These are phyloP conservation scores for Spodoptera exigua DNA, from an alignment of 2,888 invertebrate genomes.

Conservation along the genomic window DNA sequence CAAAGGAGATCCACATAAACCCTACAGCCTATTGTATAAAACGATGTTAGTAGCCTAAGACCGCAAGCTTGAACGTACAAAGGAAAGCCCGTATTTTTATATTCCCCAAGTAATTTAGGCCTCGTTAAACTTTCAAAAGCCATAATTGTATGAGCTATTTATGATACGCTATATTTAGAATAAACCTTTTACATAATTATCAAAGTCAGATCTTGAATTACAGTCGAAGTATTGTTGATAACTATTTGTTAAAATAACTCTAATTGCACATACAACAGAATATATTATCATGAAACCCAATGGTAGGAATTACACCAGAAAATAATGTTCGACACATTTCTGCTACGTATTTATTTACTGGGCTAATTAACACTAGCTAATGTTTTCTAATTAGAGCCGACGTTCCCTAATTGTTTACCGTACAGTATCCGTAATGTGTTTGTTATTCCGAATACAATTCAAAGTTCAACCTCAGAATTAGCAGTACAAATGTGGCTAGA, in stretches of 20 bases:
- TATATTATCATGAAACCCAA: neutral
- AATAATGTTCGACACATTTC: neutral
- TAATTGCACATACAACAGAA: neutral
- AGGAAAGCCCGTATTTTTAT: conserved; percentile 47
- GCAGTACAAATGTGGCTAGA: too few species aligned
- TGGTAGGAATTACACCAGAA: neutral
- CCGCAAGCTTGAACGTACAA: conserved; percentile 52
- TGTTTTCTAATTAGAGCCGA: conserved; percentile 18
- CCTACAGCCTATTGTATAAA: conserved; percentile 53
- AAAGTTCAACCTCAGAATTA: conserved; percentile 10
- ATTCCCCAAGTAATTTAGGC: conserved; percentile 17
- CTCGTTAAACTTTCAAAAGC: conserved; percentile 15
- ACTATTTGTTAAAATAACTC: neutral
- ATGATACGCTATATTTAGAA: neutral
- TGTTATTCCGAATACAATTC: conserved; percentile 20
- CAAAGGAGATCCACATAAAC: conserved; percentile 47
- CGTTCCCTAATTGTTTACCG: conserved; percentile 27
- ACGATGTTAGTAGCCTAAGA: conserved; percentile 53
- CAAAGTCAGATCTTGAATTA: too few species aligned
- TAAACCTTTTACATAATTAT: too few species aligned
- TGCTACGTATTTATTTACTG: conserved; percentile 15
- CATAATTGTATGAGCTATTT: conserved; percentile 8
- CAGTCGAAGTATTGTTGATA: too few species aligned
- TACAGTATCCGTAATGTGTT: conserved; percentile 15
- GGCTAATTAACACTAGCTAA: conserved; percentile 12